Percentiles rank a stretch among this genome's conserved stretches.
phyloP scores from a whole-genome alignment of 2,113 vertebrate genomes.

The Cheilinus undulatus region DNA sequence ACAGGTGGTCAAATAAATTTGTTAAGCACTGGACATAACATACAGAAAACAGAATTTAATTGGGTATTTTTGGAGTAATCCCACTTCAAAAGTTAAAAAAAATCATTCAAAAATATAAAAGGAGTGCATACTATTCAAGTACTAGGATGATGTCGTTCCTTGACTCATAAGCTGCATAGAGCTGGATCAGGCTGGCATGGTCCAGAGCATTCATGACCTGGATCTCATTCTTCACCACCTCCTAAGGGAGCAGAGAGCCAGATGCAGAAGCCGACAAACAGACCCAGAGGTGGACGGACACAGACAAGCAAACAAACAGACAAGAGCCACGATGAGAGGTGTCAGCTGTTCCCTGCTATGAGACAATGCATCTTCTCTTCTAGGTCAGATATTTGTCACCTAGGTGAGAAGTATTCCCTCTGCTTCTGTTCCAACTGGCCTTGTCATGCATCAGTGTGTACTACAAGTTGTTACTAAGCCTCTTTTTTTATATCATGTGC shows the following conservation, averaged over 20 bases:
- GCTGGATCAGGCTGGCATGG: conserved; percentile 94
- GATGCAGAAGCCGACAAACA: conserved; percentile 23
- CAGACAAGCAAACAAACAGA: conserved; percentile 14
- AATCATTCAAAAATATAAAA: conserved; percentile 67
- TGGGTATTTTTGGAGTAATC: too few species aligned
- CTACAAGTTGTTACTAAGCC: conserved; percentile 42
- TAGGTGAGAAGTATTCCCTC: conserved; percentile 57
- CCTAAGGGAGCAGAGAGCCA: conserved; percentile 86
- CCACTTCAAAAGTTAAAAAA: not conserved
- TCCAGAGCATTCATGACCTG: conserved; percentile 97
- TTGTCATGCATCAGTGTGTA: conserved; percentile 24
- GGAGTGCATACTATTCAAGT: conserved; percentile 93
- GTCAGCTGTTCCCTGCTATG: conserved; percentile 70
- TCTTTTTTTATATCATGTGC: conserved; percentile 56
- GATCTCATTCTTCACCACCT: conserved; percentile 96
- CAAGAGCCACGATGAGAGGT: conserved; percentile 50
- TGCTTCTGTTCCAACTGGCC: conserved; percentile 64
- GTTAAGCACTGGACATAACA: too few species aligned
- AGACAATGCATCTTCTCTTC: conserved; percentile 69
- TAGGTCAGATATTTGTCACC: conserved; percentile 76
- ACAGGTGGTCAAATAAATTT: too few species aligned
- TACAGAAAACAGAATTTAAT: too few species aligned
- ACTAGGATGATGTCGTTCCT: conserved; percentile 94
- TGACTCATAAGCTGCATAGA: conserved; percentile 97
- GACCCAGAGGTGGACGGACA: conserved; percentile 18